Evolutionary conservation across 2,113 vertebrate genomes (phyloP).

Genomic region (crab-eating macaque (Macaca fascicularis)): T2T-MFA8v1.1 NC_088379.1:142502501-142503000

Average conservation of each 20-base stretch:
- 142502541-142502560: background rate
- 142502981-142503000: too few species aligned
- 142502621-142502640: background rate
- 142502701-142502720: background rate
- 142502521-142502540: background rate
- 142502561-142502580: background rate
- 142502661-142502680: background rate
- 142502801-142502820: background rate
- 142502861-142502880: background rate
- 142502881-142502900: background rate
- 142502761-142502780: background rate
- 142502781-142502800: background rate
- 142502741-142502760: background rate
- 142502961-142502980: background rate
- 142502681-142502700: background rate
- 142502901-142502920: background rate
- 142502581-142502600: background rate
- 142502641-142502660: background rate
- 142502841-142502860: background rate
- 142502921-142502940: background rate
- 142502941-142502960: background rate
- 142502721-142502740: background rate
- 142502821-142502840: background rate
- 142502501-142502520: background rate
- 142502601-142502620: background rate